Conservation (phyloP, 2,888 invertebrate genomes). For the Diploptera punctata region DNA sequence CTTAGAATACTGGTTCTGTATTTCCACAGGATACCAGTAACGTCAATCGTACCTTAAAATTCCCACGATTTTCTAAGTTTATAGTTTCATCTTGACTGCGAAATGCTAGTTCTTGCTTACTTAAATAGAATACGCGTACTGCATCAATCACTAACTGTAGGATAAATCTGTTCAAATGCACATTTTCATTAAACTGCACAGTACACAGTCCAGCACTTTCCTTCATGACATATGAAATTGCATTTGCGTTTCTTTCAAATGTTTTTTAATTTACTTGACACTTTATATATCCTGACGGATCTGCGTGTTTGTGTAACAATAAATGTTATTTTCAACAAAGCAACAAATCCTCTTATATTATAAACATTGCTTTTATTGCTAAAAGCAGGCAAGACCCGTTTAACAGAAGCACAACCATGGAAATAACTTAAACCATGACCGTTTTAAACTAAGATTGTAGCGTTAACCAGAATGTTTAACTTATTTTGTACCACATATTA, state of each 20-base stretch:
- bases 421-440: no score
- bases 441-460: no score
- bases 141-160: constrained; percentile 32
- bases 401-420: no score
- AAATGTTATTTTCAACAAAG: no score
- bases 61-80: constrained; percentile 36
- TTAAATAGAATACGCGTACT: constrained; percentile 38
- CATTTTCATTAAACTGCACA: no score
- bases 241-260: not conserved
- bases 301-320: not conserved
- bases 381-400: no score
- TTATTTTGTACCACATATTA: no score
- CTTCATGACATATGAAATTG: constrained; percentile 33
- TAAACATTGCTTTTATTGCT: no score
- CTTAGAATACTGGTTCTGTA: constrained; percentile 42
- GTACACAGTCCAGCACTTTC: constrained; percentile 36
- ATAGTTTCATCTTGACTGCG: no score
- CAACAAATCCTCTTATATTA: no score
- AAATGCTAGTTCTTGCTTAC: constrained; percentile 35
- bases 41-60: constrained; percentile 42
- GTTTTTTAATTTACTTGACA: not conserved
- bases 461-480: no score
- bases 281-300: not conserved
- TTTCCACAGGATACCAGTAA: constrained; percentile 38
- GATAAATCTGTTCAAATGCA: not conserved